These are phyloP conservation scores for Amblyjoppa proteus DNA, from an alignment of 2,888 invertebrate species.

Conservation along the genomic window DNA sequence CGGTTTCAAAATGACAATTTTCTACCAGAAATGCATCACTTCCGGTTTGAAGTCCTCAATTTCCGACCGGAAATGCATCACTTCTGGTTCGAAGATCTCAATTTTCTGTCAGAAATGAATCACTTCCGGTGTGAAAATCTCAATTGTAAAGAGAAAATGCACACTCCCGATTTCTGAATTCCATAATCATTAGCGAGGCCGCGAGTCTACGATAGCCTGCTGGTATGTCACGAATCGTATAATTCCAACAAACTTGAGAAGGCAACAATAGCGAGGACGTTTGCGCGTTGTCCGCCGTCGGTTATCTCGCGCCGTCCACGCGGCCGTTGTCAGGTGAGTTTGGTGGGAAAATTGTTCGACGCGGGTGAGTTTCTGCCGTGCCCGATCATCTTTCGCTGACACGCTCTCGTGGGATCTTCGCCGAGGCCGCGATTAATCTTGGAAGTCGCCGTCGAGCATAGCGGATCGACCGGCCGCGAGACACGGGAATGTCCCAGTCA, in stretches of 20 bases:
- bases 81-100: too few species aligned
- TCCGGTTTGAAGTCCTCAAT: too few species aligned
- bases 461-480: slow-evolving; percentile 25
- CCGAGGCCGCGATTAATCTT: slow-evolving; percentile 76
- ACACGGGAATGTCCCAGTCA: neutral
- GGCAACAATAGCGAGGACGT: slow-evolving; percentile 16
- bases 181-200: too few species aligned
- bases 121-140: too few species aligned
- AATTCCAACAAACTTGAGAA: neutral
- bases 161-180: neutral
- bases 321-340: slow-evolving; percentile 82
- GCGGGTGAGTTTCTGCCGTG: slow-evolving; percentile 65
- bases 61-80: too few species aligned
- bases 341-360: slow-evolving; percentile 82
- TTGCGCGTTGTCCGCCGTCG: neutral
- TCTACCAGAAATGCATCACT: too few species aligned
- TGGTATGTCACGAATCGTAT: neutral
- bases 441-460: slow-evolving; percentile 26
- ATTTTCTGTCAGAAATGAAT: too few species aligned
- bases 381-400: slow-evolving; percentile 81
- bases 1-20: too few species aligned
- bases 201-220: neutral
- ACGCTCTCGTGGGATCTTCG: slow-evolving; percentile 38
- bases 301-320: slow-evolving; percentile 74
- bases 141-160: too few species aligned